These are phyloP conservation scores for Leptinotarsa haldemani DNA, from an alignment of 2,888 invertebrate species.

Conservation along the genomic window DNA sequence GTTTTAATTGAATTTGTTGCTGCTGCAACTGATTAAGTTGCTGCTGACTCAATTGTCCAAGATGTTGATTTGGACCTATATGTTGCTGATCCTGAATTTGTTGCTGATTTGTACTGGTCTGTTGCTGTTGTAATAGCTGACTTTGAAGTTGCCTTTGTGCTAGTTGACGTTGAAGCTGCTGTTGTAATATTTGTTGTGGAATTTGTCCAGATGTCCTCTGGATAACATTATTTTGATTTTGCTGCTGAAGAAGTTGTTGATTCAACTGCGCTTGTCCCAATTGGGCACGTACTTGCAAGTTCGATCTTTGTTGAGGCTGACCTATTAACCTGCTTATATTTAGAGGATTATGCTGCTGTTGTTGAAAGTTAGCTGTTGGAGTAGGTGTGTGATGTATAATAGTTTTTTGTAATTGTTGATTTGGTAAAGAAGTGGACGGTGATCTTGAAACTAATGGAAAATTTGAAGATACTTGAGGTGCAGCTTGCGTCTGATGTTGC, in stretches of 20 bases:
- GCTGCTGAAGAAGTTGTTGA: constrained; percentile 62
- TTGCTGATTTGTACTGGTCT: constrained; percentile 40
- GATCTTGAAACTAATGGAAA: constrained; percentile 45
- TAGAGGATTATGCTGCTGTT: constrained; percentile 52
- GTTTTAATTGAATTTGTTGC: constrained; percentile 42
- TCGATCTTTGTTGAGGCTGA: constrained; percentile 53
- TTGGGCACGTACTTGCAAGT: constrained; percentile 56
- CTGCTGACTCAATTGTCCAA: constrained; percentile 34
- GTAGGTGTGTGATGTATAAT: constrained; percentile 64
- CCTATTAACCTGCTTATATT: constrained; percentile 57
- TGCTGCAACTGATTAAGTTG: constrained; percentile 41
- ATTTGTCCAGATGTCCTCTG: constrained; percentile 42
- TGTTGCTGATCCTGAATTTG: constrained; percentile 36
- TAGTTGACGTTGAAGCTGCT: constrained; percentile 56
- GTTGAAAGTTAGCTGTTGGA: constrained; percentile 57
- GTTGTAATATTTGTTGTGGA: constrained; percentile 43
- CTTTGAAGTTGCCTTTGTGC: constrained; percentile 54
- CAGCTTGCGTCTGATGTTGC: constrained; percentile 47
- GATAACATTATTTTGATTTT: constrained; percentile 45
- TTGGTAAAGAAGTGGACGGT: constrained; percentile 41
- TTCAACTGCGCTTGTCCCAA: constrained; percentile 59
- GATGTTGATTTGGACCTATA: constrained; percentile 46
- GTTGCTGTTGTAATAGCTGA: constrained; percentile 34
- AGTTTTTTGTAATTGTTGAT: constrained; percentile 59
- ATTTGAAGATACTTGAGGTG: constrained; percentile 39